Base-by-base conservation (phyloP, 1,140 invertebrate species). In the Chironomus tepperi region DNA sequence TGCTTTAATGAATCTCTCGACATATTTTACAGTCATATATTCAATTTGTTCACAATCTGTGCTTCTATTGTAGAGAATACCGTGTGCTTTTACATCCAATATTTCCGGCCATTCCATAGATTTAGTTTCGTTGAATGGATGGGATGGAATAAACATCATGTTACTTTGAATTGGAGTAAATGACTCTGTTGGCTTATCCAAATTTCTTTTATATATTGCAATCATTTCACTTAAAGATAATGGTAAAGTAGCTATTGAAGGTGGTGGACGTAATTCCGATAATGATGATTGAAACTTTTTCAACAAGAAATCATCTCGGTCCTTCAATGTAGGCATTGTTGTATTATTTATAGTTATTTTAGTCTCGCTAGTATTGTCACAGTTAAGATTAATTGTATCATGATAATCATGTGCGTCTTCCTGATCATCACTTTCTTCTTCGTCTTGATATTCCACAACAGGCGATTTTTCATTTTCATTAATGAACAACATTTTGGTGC, bases 41-140 rank as follows among this genome's bases (percentile, higher is more conserved):
- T 89, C 88, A 77, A 88, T 87, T 75, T 88, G 86, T 78, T 89
- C 89, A 15, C 86, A 82, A 5, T 81, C 76, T 78, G 81, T 86
- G 75, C 83, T 87, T 72, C 87, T 79, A 76, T 90, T 90, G 76
- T 88, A 87, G 79, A 87, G 89, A 74, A 76, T 77, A 86, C 87
- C 88, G 84, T 76, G 88, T 83, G 47, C 87, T 87, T 74, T 83
- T 83, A 79, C 86, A 83, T 47, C 84, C 79, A 84, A 79, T 16
- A 85, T 83, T 7, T 85, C 79, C 0, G 85, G 83, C 83, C 85
- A 89, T 43, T 78, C 75, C 76, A 84, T 79, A 75, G 75, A 75
- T 43, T 76, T 76, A 8, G 76, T 81, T 18, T 83, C 82, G 3
- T 81, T 75, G 16, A 83, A 74, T 43, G 78, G 78, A 74, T 83